Base-by-base conservation (phyloP, 2,113 vertebrate species). In the Trichechus manatus region DNA sequence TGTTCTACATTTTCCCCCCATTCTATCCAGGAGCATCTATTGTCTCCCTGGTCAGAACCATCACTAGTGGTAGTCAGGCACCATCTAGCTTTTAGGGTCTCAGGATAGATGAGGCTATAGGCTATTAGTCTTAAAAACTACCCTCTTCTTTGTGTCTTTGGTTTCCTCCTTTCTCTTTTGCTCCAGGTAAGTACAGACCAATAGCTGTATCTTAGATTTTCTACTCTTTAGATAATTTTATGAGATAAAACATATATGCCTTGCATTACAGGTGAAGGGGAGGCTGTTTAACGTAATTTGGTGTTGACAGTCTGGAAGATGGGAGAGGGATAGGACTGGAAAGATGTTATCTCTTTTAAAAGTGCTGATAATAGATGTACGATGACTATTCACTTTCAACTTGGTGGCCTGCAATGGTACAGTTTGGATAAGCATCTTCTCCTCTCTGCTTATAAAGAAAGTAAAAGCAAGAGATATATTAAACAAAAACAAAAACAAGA, bases 391-490 rank as follows among this genome's bases (percentile, higher is more conserved):
- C 47, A 47, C 47, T 47, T 47, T 47, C 47, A 47, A 47, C 47
- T 47, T 47, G 47, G 47, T 47, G 47, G 47, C 7, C 44, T 84
- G 27, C 68, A 84, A n/a, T 75, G 56, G 13, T 78, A 66, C 10
- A 10, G 7, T 47, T 47, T 47, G 47, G 47, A 10, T 47, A 47
- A 47, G 47, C 33, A 44, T 56, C n/a, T 2, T 83, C 83, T 94
- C 66, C 59, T 84, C 6, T 89, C n/a, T 68, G n/a, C 47, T 84
- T 94, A 59, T 59, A 78, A 90, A 66, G 27, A 64, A 82, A 82
- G 17, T 9, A 29, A 70, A 44, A 14, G n/a, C 50, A 70, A 66
- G 59, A 11, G 70, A 31, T 42, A 31, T 74, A n/a, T 59, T 47
- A 47, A 47, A 47, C 47, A 47, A 47, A 47, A 47, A 47, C 47